phyloP scores from a whole-genome alignment of 2,888 invertebrate genomes.

The Dicyrtoma fusca region DNA sequence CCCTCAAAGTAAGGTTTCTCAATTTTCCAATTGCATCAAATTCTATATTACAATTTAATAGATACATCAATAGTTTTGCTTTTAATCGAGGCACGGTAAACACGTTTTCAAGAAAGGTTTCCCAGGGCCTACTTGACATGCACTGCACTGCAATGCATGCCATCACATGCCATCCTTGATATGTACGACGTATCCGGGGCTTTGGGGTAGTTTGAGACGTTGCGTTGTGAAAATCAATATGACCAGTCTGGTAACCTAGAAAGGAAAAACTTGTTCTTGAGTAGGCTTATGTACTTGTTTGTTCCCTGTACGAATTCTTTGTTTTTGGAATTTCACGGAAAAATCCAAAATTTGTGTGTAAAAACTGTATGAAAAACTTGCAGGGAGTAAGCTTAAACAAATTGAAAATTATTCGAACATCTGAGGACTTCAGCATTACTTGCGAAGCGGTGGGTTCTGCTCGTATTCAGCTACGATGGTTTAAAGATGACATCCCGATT shows the following conservation, averaged over 20 bases:
- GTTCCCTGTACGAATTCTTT: no score
- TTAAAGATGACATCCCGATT: conserved; percentile 47
- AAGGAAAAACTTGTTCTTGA: no score
- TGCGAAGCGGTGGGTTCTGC: conserved; percentile 39
- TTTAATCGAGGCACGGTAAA: no score
- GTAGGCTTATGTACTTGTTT: no score
- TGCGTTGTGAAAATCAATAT: neutral
- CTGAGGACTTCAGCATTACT: conserved; percentile 33
- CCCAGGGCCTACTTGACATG: no score
- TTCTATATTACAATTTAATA: no score
- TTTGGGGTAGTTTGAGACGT: neutral
- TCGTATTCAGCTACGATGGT: conserved; percentile 45
- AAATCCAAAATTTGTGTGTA: neutral
- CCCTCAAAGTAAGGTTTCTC: conserved; percentile 16
- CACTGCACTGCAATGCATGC: no score
- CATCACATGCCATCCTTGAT: neutral
- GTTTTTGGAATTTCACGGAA: neutral
- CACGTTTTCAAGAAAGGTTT: no score
- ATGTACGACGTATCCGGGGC: neutral
- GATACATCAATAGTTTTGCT: no score
- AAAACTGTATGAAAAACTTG: neutral
- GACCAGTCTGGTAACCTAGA: no score
- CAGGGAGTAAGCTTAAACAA: conserved; percentile 28
- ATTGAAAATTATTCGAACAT: conserved; percentile 22
- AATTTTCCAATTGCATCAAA: neutral